phyloP scores from a whole-genome alignment of 2,888 invertebrate species.

The Drosophila mayaguana region DNA sequence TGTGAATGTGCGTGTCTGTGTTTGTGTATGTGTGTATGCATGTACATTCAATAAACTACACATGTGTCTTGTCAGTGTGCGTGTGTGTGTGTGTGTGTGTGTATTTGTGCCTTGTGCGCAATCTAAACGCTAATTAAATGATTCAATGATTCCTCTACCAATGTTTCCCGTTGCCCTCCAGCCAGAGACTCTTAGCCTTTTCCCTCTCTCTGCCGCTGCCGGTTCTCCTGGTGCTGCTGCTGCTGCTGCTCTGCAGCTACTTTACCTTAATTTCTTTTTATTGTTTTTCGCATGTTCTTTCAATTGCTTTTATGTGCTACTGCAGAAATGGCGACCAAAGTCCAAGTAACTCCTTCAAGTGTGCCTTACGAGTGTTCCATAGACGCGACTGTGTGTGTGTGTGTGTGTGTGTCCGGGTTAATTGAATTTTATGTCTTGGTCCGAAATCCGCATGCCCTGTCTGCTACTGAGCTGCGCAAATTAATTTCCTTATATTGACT shows the following conservation, averaged over 20 bases:
- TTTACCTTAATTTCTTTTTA: slow-evolving; percentile 82
- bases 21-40: slow-evolving; percentile 1
- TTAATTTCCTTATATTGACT: slow-evolving; percentile 82
- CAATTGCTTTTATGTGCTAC: slow-evolving; percentile 77
- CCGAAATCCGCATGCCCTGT: slow-evolving; percentile 60
- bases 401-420: slow-evolving; percentile 57
- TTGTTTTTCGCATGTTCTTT: slow-evolving; percentile 80
- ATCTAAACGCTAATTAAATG: slow-evolving; percentile 85
- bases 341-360: slow-evolving; percentile 66
- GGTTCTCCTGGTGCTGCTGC: neutral
- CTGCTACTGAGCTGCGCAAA: slow-evolving; percentile 54
- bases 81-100: slow-evolving; percentile 19
- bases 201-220: neutral
- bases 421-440: slow-evolving; percentile 81
- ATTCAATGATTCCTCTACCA: slow-evolving; percentile 82
- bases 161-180: slow-evolving; percentile 14
- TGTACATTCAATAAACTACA: slow-evolving; percentile 61
- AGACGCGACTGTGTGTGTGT: slow-evolving; percentile 7
- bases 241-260: slow-evolving; percentile 50
- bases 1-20: slow-evolving; percentile 1
- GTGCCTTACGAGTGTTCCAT: slow-evolving; percentile 35
- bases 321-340: slow-evolving; percentile 54
- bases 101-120: slow-evolving; percentile 53
- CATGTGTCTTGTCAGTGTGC: slow-evolving; percentile 11
- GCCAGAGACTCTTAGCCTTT: slow-evolving; percentile 14